Percentiles rank a stretch among this genome's conserved stretches.
Evolutionary conservation across 1,140 invertebrate genomes (phyloP).

Genomic region (Heliconius nattereri): DNA sequence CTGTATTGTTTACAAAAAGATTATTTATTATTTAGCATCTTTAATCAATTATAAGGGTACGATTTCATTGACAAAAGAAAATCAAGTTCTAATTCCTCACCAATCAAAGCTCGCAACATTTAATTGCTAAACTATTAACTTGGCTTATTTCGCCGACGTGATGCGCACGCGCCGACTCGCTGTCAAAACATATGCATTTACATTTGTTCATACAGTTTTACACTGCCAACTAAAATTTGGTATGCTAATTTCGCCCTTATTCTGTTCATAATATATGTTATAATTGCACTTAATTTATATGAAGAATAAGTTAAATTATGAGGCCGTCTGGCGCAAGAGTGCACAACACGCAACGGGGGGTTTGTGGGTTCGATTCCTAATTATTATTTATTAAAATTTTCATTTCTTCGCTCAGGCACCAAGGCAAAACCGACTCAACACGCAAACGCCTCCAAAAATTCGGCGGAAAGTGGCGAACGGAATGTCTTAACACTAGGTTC

Average conservation of each 20-base stretch:
- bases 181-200: background rate
- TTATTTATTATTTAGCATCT: background rate
- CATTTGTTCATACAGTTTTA: constrained; percentile 2
- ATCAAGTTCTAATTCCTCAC: background rate
- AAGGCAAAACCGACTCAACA: no score
- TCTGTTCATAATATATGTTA: background rate
- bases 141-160: background rate
- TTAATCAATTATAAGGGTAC: background rate
- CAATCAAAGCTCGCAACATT: background rate
- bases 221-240: background rate
- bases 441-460: no score
- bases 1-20: no score
- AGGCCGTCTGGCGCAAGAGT: no score
- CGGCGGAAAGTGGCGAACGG: no score
- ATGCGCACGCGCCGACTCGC: constrained; percentile 17
- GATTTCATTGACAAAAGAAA: background rate
- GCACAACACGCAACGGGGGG: no score
- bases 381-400: no score
- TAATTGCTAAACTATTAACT: constrained; percentile 11
- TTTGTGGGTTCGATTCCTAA: no score
- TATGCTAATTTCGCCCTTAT: background rate
- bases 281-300: background rate
- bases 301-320: no score
- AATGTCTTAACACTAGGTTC: no score
- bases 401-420: no score